These are phyloP conservation scores for Cyphomyrmex costatus DNA, from an alignment of 1,140 invertebrate genomes.

Conservation along the genomic window DNA sequence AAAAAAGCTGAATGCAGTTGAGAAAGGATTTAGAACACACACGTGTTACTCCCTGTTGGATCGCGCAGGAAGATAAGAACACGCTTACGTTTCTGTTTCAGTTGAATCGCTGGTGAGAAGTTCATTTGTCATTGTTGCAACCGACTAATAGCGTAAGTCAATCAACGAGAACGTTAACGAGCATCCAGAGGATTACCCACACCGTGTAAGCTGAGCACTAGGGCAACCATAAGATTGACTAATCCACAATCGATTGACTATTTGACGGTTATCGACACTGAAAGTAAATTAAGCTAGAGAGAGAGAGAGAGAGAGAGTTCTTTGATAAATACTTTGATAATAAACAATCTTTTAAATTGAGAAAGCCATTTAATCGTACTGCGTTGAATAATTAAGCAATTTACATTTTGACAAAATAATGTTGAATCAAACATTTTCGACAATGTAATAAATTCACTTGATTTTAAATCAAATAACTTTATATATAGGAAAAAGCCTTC, in stretches of 20 bases:
- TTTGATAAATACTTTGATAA: no score
- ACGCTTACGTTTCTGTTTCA: constrained; percentile 3
- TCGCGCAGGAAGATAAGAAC: background rate
- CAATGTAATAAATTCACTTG: background rate
- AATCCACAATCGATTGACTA: constrained; percentile 59
- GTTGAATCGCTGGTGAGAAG: background rate
- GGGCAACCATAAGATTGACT: constrained; percentile 43
- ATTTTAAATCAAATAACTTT: background rate
- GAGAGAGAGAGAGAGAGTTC: background rate
- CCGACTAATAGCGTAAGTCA: constrained; percentile 47
- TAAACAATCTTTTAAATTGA: background rate
- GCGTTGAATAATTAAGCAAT: background rate
- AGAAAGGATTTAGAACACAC: constrained; percentile 11
- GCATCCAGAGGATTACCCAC: constrained; percentile 38
- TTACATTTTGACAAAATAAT: background rate
- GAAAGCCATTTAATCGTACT: background rate
- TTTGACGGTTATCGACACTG: constrained; percentile 26
- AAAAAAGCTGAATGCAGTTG: background rate
- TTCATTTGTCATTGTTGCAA: constrained; percentile 50
- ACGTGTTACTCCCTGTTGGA: background rate
- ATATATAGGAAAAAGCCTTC: no score
- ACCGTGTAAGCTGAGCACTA: constrained; percentile 12
- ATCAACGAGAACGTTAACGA: constrained; percentile 64
- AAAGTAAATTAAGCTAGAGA: background rate
- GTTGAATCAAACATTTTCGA: background rate